Evolutionary conservation across 2,888 invertebrate genomes (phyloP), one percentile per base, ranked within the genome.

Genomic region (Hirudinaria manillensis): DNA sequence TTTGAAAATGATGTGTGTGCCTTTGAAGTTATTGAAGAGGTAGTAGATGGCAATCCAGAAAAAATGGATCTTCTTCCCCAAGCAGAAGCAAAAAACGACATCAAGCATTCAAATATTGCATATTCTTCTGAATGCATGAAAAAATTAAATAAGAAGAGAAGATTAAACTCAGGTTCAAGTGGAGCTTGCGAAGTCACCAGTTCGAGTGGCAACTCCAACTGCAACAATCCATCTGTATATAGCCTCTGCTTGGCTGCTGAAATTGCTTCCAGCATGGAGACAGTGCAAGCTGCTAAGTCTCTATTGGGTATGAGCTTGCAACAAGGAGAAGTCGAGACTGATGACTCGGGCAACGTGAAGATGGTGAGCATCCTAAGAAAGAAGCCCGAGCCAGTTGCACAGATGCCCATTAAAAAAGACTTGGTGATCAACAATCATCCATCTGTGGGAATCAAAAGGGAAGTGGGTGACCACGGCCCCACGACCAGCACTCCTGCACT

Each of bases 1-100:
- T 73, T 65, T 36, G 73, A 72, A 24, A 55, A 73, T 73, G 73
- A 56, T 55, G 56, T 73, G 56, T 73, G 73, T 65, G 73, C 73
- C 29, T 73, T 73, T 65, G 73, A 73, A 55, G 73, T 73, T 6
- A 73, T 73, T 24, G 73, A 73, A 38, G 73, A 73, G n/a, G 45
- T 73, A 16, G 73, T 73, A 4, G 55, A 51, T 29, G 72, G 72
- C 0, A 72, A 45, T 45, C 45, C 45, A 45, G 45, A 70, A 45
- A 51, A 70, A 21, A 38, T 70, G 51, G 70, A 51, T 6, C 45
- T 45, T 45, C 45, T 45, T 45, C 13, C 45, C 16, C 45, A 45
- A 45, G 16, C 45, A 45, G 45, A 45, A 45, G 10, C 45, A 45
- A 45, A 45, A 45, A 45, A 45, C 10, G 45, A 45, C 45, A 45